Percentiles rank a stretch among this genome's conserved stretches.
phyloP scores from a whole-genome alignment of 2,797 vertebrate genomes.

The Pitangus sulphuratus region DNA sequence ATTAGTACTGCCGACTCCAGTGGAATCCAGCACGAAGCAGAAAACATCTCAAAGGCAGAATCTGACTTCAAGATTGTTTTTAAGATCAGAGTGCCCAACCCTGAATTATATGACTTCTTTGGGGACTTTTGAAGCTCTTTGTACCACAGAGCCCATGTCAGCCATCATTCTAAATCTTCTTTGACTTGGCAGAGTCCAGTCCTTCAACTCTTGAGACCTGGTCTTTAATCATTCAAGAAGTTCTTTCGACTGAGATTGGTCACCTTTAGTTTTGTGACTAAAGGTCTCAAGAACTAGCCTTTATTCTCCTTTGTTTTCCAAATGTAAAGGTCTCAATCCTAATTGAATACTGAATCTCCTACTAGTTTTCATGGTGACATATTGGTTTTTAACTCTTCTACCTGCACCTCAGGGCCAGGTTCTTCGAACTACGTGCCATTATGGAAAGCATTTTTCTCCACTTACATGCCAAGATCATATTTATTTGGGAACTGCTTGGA shows the following conservation, averaged over 20 bases:
- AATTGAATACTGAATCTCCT: background rate
- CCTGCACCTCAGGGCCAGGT: background rate
- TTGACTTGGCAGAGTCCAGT: background rate
- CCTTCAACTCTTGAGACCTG: background rate
- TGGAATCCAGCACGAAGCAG: background rate
- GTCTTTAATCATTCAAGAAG: background rate
- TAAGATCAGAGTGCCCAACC: background rate
- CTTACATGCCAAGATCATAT: conserved; percentile 67
- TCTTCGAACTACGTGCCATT: background rate
- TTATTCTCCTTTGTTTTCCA: background rate
- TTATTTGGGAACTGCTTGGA: conserved; percentile 73
- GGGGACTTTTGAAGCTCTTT: background rate
- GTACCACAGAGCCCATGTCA: background rate
- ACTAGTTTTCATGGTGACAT: background rate
- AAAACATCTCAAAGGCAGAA: background rate
- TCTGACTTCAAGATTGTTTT: background rate
- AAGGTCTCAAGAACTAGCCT: background rate
- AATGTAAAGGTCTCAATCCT: background rate
- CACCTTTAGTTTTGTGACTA: background rate
- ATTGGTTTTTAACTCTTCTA: background rate
- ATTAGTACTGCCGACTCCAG: background rate
- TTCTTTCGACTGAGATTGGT: background rate
- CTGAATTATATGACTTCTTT: background rate
- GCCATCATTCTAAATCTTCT: background rate
- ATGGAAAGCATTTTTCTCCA: conserved; percentile 12